Percentiles rank a stretch among this genome's conserved stretches.
These are phyloP conservation scores for Ornithoptera alexandrae DNA, from an alignment of 2,888 invertebrate genomes.

Conservation along the genomic window DNA sequence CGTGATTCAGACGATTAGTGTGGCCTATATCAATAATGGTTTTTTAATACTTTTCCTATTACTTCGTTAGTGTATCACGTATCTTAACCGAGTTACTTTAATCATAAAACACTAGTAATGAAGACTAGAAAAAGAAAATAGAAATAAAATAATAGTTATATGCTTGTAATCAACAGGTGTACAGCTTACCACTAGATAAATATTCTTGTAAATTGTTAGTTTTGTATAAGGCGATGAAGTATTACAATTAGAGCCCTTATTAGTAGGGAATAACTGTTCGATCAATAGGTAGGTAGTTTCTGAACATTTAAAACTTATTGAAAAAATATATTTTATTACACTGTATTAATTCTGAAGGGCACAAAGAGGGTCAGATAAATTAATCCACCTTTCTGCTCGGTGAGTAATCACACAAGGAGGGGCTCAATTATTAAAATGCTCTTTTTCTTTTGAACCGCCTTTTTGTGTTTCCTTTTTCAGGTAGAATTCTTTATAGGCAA, in stretches of 20 bases:
- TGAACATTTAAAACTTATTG: background rate
- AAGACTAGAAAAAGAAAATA: background rate
- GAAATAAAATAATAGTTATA: too few relatives aligned
- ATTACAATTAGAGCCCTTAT: too few relatives aligned
- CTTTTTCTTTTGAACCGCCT: constrained; percentile 12
- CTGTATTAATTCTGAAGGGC: background rate
- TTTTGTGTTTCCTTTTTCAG: constrained; percentile 8
- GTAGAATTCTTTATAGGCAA: background rate
- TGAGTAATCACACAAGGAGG: constrained; percentile 8
- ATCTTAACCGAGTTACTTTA: too few relatives aligned
- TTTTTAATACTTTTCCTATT: too few relatives aligned
- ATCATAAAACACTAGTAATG: background rate
- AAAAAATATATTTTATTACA: background rate
- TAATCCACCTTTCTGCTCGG: constrained; percentile 17
- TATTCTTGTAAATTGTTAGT: too few relatives aligned
- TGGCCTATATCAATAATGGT: too few relatives aligned
- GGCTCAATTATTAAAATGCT: constrained; percentile 22
- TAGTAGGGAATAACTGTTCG: too few relatives aligned
- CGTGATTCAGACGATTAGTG: too few relatives aligned
- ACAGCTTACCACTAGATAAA: too few relatives aligned
- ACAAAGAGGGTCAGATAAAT: constrained; percentile 20
- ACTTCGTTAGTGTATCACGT: too few relatives aligned
- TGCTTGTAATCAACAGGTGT: too few relatives aligned
- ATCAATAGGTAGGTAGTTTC: background rate
- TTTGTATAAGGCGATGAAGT: too few relatives aligned